Base-by-base conservation (phyloP, 1,140 invertebrate species). In the Contarinia nasturtii region DNA sequence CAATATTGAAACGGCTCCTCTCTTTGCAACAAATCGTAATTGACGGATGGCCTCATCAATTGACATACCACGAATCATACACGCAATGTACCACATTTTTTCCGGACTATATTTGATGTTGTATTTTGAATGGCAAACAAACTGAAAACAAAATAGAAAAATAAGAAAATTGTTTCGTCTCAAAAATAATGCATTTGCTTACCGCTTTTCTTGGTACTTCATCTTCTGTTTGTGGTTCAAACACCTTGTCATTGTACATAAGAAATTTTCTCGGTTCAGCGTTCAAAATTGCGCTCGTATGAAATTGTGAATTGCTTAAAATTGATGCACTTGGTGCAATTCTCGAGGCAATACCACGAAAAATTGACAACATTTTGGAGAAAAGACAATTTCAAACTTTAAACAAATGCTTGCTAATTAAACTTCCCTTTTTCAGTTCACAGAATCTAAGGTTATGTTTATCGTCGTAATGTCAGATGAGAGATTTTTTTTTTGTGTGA, bases 11-110 rank as follows among this genome's bases (percentile, higher is more conserved):
- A 61, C 64, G 38, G 84, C 83, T 41, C 91, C 92, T 70, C 95
- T 94, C 53, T 77, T 83, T 7, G 72, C 59, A 1, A 88, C 65
- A 70, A 90, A 93, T 54, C 75, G 79, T 2, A 95, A 66, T 63
- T 95, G 89, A 63, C 85, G 89, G 1, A 95, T 55, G 38, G 93
- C 92, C 68, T 96, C 90, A 67, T 96, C 91, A 1, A 96, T 77
- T 19, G 79, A 71, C 83, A 96, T 83, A 10, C 93, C 93, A 55
- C 91, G 70, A 7, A 95, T 77, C 54, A 93, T 74, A 53, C 64
- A 67, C 2, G 89, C 85, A 33, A 91, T 73, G 55, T 92, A 95
- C 86, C 86, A 93, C 76, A 95, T 77, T 59, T 92, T 94, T 53
- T 85, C 79, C 1, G 80, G 82, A 57, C 82, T 86, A 56, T 93